Evolutionary conservation across 2,888 invertebrate genomes (phyloP).

Genomic region (Criorhina ranunculi): DNA sequence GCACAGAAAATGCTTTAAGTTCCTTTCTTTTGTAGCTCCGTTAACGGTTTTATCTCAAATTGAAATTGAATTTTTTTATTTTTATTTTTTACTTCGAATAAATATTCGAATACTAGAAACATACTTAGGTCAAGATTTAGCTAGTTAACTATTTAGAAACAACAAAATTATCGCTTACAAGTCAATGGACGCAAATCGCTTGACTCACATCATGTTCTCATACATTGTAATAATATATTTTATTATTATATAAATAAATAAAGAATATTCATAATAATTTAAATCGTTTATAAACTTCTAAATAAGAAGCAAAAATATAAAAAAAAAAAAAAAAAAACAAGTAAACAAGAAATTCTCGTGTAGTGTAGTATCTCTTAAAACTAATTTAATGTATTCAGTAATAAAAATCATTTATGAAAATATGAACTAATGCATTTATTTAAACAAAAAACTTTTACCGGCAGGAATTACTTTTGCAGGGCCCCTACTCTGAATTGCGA

Average conservation of each 20-base stretch:
- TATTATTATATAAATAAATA: conserved; percentile 66
- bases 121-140: conserved; percentile 19
- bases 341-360: conserved; percentile 47
- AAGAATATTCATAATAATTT: conserved; percentile 65
- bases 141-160: conserved; percentile 17
- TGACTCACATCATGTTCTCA: conserved; percentile 50
- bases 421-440: not conserved
- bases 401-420: conserved; percentile 59
- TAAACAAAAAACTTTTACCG: no score
- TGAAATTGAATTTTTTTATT: not conserved
- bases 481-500: no score
- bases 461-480: no score
- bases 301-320: conserved; percentile 52
- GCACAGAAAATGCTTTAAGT: conserved; percentile 3
- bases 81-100: conserved; percentile 34
- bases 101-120: conserved; percentile 24
- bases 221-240: conserved; percentile 65
- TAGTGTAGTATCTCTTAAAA: conserved; percentile 65
- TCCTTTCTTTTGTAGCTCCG: not conserved
- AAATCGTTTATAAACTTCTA: conserved; percentile 61
- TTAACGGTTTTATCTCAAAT: conserved; percentile 2
- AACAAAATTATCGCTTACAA: conserved; percentile 20
- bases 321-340: conserved; percentile 31
- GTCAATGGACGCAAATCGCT: conserved; percentile 16
- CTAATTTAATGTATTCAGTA: conserved; percentile 64